Base-by-base conservation (phyloP, 2,888 invertebrate genomes). In the Perdita meconis region DNA sequence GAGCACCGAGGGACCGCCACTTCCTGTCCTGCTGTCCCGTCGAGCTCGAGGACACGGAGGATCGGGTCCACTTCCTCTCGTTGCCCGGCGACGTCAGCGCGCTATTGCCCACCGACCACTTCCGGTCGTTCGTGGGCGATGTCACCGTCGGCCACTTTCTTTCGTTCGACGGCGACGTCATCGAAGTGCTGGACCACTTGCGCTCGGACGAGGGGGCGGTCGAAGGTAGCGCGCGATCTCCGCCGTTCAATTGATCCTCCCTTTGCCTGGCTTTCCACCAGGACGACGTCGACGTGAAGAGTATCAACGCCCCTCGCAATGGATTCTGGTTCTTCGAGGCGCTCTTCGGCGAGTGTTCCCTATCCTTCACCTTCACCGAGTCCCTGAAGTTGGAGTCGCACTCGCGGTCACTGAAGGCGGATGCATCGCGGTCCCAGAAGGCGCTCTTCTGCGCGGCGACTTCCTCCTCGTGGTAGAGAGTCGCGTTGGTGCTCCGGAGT, bases 1-100 rank as follows among this genome's bases (percentile, higher is more conserved):
- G 87, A 1, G 93, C 93, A 0, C 93, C 93, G 12, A 93, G 88
- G n/a, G 93, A 93, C 24, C 93, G 87, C 93, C 93, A 93, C 69
- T 92, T 91, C 38, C 93, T 86, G 78, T 93, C 93, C 60, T 92
- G 92, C 30, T 90, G 89, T 12, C 86, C 86, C 19, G 87, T 82
- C n/a, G 88, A 85, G 22, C 86, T 86, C 12, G 88, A 85, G n/a
- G 89, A 89, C 6, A 88, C 87, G 12, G 85, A 85, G 55, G 86
- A 85, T 59, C 86, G 86, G 56, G 86, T 86, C 90, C 90, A 91
- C 69, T 91, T 91, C 63, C 88, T 84, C 40, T 90, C 89, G 73
- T 87, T 84, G 8, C 81, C 81, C 0, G 82, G 83, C 22, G 87
- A 83, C 8, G 84, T 83, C 10, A 86, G 59, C 10, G 78, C 69